Base-by-base conservation (phyloP, 1,140 invertebrate genomes). In the Ladona fulva region DNA sequence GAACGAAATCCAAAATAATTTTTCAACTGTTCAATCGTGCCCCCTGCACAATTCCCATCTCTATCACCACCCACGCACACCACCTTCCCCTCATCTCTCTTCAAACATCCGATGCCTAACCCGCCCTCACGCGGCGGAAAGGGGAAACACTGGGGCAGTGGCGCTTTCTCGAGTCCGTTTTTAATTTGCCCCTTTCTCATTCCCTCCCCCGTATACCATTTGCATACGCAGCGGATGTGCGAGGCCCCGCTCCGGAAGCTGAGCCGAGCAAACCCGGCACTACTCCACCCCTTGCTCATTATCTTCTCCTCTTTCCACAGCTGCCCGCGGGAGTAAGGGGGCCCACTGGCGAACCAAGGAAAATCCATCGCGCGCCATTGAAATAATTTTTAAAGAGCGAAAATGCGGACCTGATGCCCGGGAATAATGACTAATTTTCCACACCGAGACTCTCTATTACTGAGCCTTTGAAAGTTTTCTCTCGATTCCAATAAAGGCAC, bases 171-270 rank as follows among this genome's bases (percentile, higher is more conserved):
- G 16, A 66, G 52, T 19, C 52, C 52, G 52, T 66, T 66, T 66
- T 66, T 66, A 66, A 66, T 66, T 66, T 66, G 14, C 52, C n/a
- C 52, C 44, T n/a, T n/a, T n/a, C n/a, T n/a, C n/a, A n/a, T n/a
- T n/a, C 44, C 44, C 44, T 52, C 44, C 44, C 44, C 44, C n/a
- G n/a, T n/a, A n/a, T n/a, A 22, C 52, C 52, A 66, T 66, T 66
- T 66, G 52, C 52, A 66, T 66, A 22, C 16, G 52, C 52, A 66
- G 52, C 52, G 52, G 52, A 66, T 66, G 52, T 66, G n/a, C 52
- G 52, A 66, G 19, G 10, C 44, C 19, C 44, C 44, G 52, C 52
- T 66, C 52, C 52, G 52, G 52, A 66, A 19, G 52, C 52, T 66
- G 52, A 22, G 14, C 1, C 52, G 52, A 12, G 52, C 52, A 66